Base-by-base conservation (phyloP, 2,797 vertebrate species). In the Diplodus puntazzo region DNA sequence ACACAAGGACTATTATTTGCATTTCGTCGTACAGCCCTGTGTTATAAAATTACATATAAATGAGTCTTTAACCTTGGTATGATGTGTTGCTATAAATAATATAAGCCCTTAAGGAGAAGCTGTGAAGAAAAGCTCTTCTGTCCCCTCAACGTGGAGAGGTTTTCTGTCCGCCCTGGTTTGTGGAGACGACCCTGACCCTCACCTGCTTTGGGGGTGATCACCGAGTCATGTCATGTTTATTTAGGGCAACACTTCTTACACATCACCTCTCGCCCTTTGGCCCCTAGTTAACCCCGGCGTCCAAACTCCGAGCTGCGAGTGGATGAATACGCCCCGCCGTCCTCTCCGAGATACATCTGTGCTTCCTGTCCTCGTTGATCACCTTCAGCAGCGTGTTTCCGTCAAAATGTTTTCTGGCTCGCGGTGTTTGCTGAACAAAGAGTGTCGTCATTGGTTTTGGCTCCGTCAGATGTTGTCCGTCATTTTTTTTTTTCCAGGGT, bases 381-480 rank as follows among this genome's bases (percentile, higher is more conserved):
- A 67, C 70, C 77, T 86, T 78, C 50, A 64, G 11, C 42, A 7
- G 5, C 54, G 48, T 55, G 64, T 64, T 64, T 23, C 60, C 23
- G 48, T 54, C 60, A 9, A 34, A 34, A 9, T 64, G 30, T 60
- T 69, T 12, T 50, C 45, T 54, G 42, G 1, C 11, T 2, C 17
- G 4, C 52, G 62, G 42, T 61, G 64, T 79, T 84, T 84, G 65
- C 68, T 59, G 23, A 74, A 39, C n/a, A 59, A 67, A 78, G 21
- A 57, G n/a, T 65, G 27, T 73, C 59, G 27, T 73, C 59, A 52
- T 25, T 61, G 27, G 75, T 63, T 81, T 74, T 72, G 50, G 68
- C 86, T 61, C 72, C 1, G 30, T 74, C 34, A 55, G 46, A 60
- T 50, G 17, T n/a, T 48, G 59, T 58, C 52, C 71, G 60, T 79